These are phyloP conservation scores for Rhopilema esculentum DNA, from an alignment of 30 jellyfish, hydroid and myxozoan species.

Conservation along the genomic window DNA sequence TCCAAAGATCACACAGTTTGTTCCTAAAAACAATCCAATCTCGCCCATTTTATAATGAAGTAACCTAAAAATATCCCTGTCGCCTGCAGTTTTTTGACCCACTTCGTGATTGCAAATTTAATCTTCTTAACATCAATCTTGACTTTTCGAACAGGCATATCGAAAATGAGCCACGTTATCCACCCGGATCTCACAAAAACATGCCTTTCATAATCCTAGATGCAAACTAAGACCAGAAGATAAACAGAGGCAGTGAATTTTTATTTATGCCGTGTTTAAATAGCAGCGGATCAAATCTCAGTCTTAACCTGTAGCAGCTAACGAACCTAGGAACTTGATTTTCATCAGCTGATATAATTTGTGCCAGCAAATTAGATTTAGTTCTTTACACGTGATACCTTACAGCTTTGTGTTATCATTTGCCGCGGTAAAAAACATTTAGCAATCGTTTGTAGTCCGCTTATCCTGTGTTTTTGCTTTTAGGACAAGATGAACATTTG, in stretches of 20 bases:
- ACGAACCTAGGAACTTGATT: conserved; percentile 1
- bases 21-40: background rate
- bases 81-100: background rate
- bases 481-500: no score
- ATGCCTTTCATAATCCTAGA: background rate
- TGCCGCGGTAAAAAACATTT: no score
- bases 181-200: background rate
- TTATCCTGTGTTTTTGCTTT: no score
- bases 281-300: conserved; percentile 2
- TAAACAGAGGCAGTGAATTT: conserved; percentile 4
- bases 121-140: conserved; percentile 17
- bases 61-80: background rate
- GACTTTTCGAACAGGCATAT: background rate
- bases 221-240: conserved; percentile 28
- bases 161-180: background rate
- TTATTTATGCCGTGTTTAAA: background rate
- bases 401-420: background rate
- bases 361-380: background rate
- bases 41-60: background rate
- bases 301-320: background rate
- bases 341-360: conserved; percentile 2
- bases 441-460: no score
- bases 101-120: background rate
- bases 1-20: no score
- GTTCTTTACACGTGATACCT: background rate